phyloP scores from a whole-genome alignment of 2,888 invertebrate genomes.

The Cabera pusaria region DNA sequence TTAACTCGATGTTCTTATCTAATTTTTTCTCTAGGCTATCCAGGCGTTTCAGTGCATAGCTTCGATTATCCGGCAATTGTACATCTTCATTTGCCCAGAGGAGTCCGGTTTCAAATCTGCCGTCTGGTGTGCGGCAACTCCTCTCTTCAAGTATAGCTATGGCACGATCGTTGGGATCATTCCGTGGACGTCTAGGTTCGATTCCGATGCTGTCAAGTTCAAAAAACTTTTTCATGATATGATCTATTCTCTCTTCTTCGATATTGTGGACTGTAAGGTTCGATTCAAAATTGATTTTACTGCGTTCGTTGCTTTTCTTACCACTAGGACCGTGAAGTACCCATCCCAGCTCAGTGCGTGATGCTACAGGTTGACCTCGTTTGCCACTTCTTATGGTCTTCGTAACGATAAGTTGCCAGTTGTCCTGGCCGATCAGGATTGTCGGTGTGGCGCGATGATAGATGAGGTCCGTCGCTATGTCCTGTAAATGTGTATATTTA shows the following conservation, averaged over 20 bases:
- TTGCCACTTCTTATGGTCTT: neutral
- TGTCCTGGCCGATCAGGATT: too few relatives aligned
- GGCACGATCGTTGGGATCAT: too few relatives aligned
- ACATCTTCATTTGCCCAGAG: slow-evolving; percentile 4
- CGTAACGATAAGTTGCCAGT: too few relatives aligned
- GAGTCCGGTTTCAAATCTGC: neutral
- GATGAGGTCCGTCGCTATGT: neutral
- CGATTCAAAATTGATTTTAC: too few relatives aligned
- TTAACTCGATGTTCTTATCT: slow-evolving; percentile 9
- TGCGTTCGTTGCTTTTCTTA: too few relatives aligned
- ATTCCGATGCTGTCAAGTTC: neutral
- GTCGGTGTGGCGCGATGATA: neutral
- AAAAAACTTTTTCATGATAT: neutral
- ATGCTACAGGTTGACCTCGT: neutral
- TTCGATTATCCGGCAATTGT: slow-evolving; percentile 10
- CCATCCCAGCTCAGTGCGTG: too few relatives aligned
- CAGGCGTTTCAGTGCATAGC: slow-evolving; percentile 9
- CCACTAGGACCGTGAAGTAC: too few relatives aligned
- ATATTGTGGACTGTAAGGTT: too few relatives aligned
- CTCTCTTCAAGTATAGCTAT: neutral
- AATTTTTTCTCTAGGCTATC: slow-evolving; percentile 15
- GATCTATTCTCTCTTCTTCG: too few relatives aligned
- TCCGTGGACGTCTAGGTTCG: too few relatives aligned
- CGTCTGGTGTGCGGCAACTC: neutral
- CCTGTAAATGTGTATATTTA: neutral